Conservation (phyloP, 1,140 invertebrate species). For the Drosophila malerkotliana region DNA sequence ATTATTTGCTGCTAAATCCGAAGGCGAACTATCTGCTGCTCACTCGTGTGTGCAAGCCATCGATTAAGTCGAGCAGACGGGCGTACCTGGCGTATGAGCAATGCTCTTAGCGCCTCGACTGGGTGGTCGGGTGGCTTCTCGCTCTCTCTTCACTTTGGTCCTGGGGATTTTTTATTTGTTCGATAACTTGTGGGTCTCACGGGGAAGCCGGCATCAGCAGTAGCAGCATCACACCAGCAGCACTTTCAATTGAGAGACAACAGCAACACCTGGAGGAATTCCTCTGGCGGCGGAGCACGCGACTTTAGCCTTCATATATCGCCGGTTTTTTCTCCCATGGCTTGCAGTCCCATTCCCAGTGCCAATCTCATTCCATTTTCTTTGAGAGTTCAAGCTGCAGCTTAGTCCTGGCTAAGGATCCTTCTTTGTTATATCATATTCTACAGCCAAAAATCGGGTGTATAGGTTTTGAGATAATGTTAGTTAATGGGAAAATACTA, state of each 20-base stretch:
- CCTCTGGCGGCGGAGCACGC: constrained; percentile 37
- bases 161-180: constrained; percentile 30
- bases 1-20: constrained; percentile 46
- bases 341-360: not conserved
- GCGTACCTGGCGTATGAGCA: constrained; percentile 64
- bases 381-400: constrained; percentile 29
- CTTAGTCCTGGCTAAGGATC: constrained; percentile 19
- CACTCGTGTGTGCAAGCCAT: constrained; percentile 58
- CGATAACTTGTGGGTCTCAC: constrained; percentile 37
- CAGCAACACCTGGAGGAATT: constrained; percentile 52
- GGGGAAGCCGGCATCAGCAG: constrained; percentile 2
- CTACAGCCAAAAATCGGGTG: not conserved
- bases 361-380: not conserved
- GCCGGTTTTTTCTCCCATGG: not conserved
- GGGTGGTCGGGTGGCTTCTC: no score
- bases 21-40: constrained; percentile 25
- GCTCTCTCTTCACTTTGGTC: not conserved
- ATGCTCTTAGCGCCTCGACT: constrained; percentile 20
- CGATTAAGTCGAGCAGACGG: constrained; percentile 60
- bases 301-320: constrained; percentile 29
- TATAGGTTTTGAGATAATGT: not conserved
- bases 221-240: constrained; percentile 22
- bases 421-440: constrained; percentile 15
- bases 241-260: constrained; percentile 74
- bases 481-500: not conserved